Evolutionary conservation across 2,113 vertebrate species (phyloP).

Genomic region (Pontoporia blainvillei): DNA sequence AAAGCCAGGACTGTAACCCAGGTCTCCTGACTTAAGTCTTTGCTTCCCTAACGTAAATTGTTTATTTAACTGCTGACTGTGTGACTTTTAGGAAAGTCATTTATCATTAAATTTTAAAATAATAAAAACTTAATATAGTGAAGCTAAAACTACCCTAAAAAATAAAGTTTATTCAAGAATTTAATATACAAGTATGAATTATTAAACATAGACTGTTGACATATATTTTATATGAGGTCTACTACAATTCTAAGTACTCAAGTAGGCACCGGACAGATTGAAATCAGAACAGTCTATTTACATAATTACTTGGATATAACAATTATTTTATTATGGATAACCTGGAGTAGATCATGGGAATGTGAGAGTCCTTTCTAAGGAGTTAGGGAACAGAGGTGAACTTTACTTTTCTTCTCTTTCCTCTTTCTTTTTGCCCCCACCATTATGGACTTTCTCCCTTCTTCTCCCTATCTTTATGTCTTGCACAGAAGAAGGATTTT

Average conservation of each 20-base stretch:
- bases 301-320: not conserved
- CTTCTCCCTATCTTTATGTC: not conserved
- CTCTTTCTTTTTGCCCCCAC: not conserved
- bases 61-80: not conserved
- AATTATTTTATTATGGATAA: not conserved
- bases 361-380: not conserved
- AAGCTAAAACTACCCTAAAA: not conserved
- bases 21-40: not conserved
- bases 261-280: not conserved
- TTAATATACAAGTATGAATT: not conserved
- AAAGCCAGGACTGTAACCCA: not conserved
- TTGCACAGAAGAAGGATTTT: conserved; percentile 84
- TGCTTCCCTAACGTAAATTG: not conserved
- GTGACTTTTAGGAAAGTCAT: conserved; percentile 6
- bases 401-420: not conserved
- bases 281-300: not conserved
- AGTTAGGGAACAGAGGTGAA: not conserved
- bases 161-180: not conserved
- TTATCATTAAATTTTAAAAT: conserved; percentile 38
- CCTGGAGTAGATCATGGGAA: not conserved
- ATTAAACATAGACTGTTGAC: not conserved
- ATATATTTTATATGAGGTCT: not conserved
- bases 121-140: not conserved
- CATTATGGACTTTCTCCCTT: not conserved
- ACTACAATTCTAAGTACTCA: not conserved